A percentile compares a stretch with the other conserved stretches of the same genome.
Conservation (phyloP, 35 echinoderm and acorn worm genomes). For the Lytechinus pictus region DNA sequence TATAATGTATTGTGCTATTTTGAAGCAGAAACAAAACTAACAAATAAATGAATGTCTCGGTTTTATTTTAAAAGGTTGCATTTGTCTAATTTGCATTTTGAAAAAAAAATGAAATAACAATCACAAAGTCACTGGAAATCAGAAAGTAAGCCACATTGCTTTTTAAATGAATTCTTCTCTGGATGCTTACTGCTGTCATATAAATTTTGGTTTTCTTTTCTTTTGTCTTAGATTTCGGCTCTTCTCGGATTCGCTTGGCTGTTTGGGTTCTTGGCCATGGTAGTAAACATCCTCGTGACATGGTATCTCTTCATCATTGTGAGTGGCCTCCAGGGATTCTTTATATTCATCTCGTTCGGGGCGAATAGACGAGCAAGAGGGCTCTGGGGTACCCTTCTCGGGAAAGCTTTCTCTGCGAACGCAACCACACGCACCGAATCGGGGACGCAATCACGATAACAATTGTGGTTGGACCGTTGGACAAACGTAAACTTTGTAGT, state of each 20-base stretch:
- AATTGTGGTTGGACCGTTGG: too few relatives aligned
- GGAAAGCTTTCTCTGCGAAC: neutral
- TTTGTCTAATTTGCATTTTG: too few relatives aligned
- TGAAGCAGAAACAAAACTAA: too few relatives aligned
- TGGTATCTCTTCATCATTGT: slow-evolving; percentile 57
- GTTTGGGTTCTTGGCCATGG: slow-evolving; percentile 46
- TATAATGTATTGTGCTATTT: too few relatives aligned
- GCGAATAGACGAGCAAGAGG: slow-evolving; percentile 31
- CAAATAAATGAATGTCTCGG: too few relatives aligned
- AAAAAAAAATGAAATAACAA: too few relatives aligned
- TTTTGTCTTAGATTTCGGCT: slow-evolving; percentile 45
- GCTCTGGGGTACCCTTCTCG: neutral
- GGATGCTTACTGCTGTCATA: too few relatives aligned
- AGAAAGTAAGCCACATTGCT: too few relatives aligned
- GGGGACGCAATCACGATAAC: neutral
- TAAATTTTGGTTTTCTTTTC: neutral
- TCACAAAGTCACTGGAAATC: too few relatives aligned
- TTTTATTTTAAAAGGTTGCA: too few relatives aligned
- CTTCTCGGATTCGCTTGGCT: slow-evolving; percentile 64
- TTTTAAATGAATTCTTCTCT: too few relatives aligned
- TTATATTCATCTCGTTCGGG: slow-evolving; percentile 55
- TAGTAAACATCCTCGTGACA: slow-evolving; percentile 14
- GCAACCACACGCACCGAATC: neutral
- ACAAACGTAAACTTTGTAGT: too few relatives aligned
- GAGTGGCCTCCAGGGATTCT: slow-evolving; percentile 51